Evolutionary conservation across 2,797 vertebrate species (phyloP).

Genomic region (Siniperca obscura): DNA sequence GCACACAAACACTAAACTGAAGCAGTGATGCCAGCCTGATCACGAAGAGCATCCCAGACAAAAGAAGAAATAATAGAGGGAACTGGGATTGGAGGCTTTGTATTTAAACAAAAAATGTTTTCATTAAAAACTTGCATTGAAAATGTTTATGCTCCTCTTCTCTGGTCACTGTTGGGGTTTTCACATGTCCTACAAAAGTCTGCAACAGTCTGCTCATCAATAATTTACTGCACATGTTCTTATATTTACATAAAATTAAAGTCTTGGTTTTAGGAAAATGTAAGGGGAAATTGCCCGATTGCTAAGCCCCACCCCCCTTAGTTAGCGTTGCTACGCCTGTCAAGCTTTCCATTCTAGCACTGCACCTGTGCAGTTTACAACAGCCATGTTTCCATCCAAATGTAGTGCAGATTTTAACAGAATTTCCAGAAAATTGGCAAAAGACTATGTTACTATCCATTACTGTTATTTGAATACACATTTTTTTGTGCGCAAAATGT

Average conservation of each 20-base stretch:
- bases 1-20: constrained; percentile 9
- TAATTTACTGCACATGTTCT: neutral
- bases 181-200: neutral
- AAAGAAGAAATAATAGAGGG: neutral
- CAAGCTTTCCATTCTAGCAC: too few species aligned
- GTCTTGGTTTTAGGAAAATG: neutral
- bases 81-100: constrained; percentile 30
- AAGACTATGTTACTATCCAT: too few species aligned
- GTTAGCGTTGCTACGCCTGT: too few species aligned
- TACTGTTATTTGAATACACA: too few species aligned
- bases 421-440: neutral
- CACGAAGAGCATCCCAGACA: constrained; percentile 22
- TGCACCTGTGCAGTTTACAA: neutral
- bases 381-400: neutral
- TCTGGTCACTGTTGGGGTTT: neutral
- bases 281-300: neutral
- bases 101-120: constrained; percentile 8
- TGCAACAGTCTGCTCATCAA: neutral
- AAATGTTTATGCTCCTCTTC: neutral
- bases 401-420: neutral
- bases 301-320: neutral
- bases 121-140: constrained; percentile 6
- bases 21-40: neutral
- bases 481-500: too few species aligned
- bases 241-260: neutral